Base-by-base conservation (phyloP, 2,797 vertebrate genomes). In the Malurus splendens region DNA sequence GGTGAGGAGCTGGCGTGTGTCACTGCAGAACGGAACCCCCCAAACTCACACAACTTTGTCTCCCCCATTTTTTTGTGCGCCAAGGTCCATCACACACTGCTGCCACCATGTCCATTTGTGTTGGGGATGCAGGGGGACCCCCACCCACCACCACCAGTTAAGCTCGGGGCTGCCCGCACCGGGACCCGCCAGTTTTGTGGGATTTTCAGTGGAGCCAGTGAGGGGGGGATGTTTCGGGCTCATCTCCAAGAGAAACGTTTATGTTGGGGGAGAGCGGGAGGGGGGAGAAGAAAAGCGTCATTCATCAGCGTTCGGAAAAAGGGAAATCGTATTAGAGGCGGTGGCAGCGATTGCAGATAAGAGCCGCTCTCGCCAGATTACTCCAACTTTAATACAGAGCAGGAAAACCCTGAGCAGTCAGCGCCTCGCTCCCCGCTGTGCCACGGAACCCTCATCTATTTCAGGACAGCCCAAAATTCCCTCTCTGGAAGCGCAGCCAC, bases 231-330 rank as follows among this genome's bases (percentile, higher is more conserved):
- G 15, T 48, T 87, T 80, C 0, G 2, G 87, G 94, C 82, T 92
- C 73, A 87, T 92, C 79, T 92, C 94, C 94, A 94, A 90, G 82
- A 94, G 36, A 92, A 94, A 92, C 27, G 3, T 93, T 90, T 87
- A n/a, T 10, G 55, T 55, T 89, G 50, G 70, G 73, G 87, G 51
- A 67, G 55, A 59, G 65, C 4, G 4, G 82, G 65, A 71, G 84
- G 19, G 67, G 71, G 89, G 44, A 80, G 76, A 89, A 93, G 90
- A 83, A 90, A 94, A 90, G 89, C 77, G 62, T 80, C 87, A 87
- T 93, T 94, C 93, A 92, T 65, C 67, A n/a, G 59, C 3, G 4
- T n/a, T 54, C 11, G 70, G 92, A 62, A 82, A 86, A 90, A 86
- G 86, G 84, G 61, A 90, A 95, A 87, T 90, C 59, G 27, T 67